These are phyloP conservation scores for Schizopygopsis malacanthus DNA, from an alignment of 2,797 vertebrate genomes.

Conservation along the genomic window DNA sequence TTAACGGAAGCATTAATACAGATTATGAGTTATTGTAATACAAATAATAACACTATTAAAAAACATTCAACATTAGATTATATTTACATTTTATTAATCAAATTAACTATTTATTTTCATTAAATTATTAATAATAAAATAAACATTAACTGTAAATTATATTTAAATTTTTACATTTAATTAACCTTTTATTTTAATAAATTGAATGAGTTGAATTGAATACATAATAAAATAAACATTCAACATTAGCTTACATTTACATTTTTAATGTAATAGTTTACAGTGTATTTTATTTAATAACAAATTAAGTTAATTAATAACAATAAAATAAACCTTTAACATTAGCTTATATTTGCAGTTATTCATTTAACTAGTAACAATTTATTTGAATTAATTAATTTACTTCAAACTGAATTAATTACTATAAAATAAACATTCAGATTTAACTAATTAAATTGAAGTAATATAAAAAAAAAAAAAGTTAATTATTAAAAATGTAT, in stretches of 20 bases:
- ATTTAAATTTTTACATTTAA: background rate
- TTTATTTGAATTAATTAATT: background rate
- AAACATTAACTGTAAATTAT: background rate
- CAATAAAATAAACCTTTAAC: background rate
- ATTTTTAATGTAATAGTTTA: background rate
- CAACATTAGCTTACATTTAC: background rate
- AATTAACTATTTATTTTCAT: background rate
- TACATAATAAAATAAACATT: background rate
- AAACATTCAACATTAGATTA: background rate
- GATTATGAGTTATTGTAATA: background rate
- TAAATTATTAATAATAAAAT: background rate
- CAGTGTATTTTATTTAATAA: background rate
- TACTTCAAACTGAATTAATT: background rate
- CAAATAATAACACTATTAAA: background rate
- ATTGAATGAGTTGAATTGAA: background rate
- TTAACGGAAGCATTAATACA: background rate
- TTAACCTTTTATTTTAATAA: background rate
- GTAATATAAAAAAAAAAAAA: background rate
- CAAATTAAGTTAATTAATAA: background rate
- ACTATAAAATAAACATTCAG: background rate
- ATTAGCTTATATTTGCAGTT: background rate
- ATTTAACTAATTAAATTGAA: background rate
- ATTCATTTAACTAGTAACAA: background rate
- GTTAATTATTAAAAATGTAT: background rate
- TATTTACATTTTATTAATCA: background rate